phyloP scores from a whole-genome alignment of 2,888 invertebrate genomes.

The Biston betularia region DNA sequence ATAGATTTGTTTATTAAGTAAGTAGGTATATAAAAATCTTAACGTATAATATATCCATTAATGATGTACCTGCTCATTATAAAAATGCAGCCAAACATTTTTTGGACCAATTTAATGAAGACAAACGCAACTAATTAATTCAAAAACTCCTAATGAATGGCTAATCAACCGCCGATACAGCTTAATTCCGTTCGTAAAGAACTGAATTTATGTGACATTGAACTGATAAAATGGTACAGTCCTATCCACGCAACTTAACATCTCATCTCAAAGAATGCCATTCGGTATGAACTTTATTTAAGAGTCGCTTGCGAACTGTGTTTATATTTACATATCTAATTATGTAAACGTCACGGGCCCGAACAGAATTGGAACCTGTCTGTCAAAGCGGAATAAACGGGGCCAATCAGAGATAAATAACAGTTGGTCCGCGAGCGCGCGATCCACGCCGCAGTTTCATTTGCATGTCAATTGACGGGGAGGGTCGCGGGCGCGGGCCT shows the following conservation, averaged over 20 bases:
- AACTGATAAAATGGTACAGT: constrained; percentile 17
- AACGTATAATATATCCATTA: constrained; percentile 11
- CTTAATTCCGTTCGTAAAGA: constrained; percentile 29
- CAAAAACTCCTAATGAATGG: constrained; percentile 28
- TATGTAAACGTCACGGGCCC: constrained; percentile 68
- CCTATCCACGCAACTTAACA: constrained; percentile 10
- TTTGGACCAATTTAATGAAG: constrained; percentile 15
- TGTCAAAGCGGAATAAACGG: constrained; percentile 81
- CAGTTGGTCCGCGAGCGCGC: constrained; percentile 74
- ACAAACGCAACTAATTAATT: constrained; percentile 26
- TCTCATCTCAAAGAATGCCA: constrained; percentile 26
- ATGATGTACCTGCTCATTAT: constrained; percentile 5
- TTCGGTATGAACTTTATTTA: constrained; percentile 31
- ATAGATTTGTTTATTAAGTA: background rate
- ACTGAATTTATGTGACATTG: constrained; percentile 30
- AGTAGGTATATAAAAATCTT: background rate
- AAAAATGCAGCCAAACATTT: constrained; percentile 12
- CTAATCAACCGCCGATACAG: constrained; percentile 22
- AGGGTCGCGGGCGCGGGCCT: constrained; percentile 46
- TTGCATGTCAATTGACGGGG: constrained; percentile 78
- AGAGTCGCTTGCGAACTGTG: constrained; percentile 39
- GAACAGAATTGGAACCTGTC: constrained; percentile 77
- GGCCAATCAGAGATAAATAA: constrained; percentile 85
- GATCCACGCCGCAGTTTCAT: constrained; percentile 64
- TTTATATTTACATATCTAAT: constrained; percentile 69